Evolutionary conservation across 2,113 vertebrate genomes (phyloP), one percentile per base, ranked within the genome.

Genomic region (Pteronura brasiliensis): DNA sequence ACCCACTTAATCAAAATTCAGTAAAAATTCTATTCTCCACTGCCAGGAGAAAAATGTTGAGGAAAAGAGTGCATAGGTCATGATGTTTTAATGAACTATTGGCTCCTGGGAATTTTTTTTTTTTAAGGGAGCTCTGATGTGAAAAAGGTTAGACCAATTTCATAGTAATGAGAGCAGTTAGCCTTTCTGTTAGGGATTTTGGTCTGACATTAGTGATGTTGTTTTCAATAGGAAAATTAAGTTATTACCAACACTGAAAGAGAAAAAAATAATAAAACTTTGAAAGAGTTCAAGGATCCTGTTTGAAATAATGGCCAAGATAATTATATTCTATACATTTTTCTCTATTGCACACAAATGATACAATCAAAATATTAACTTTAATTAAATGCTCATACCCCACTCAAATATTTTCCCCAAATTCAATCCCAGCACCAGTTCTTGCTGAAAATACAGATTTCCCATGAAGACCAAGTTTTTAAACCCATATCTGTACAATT

Each of bases 191-290:
- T 39, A 55, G 12, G 0, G 25, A 76, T 88, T 49, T 7, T 69
- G 3, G 11, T 72, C 11, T 76, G 82, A 76, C 5, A 55, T 49
- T 42, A 94, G 4, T 57, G 3, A 52, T 44, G 17, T 34, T 36
- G 7, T 52, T 95, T 76, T 27, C 31, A 93, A 87, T 2, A 63
- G 25, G 3, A 96, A 96, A 97, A 59, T 84, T 94, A 98, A 98
- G 15, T 2, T 27, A 3, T 0, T 39, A 76, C 15, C 65, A 82
- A 25, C 20, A 97, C 57, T 81, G 42, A 97, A 69, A 90, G 29
- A 72, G 25, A 42, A 94, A 55, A 92, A 82, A 29, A 93, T 11
- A 61, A 61, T 15, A 65, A 86, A 88, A 87, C 57, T 76, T 97
- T 72, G 95, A 96, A 29, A 92, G 4, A 95, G n/a, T 42, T 63